These are phyloP conservation scores for Vimba vimba DNA, from an alignment of 2,113 vertebrate species.

Conservation along the genomic window DNA sequence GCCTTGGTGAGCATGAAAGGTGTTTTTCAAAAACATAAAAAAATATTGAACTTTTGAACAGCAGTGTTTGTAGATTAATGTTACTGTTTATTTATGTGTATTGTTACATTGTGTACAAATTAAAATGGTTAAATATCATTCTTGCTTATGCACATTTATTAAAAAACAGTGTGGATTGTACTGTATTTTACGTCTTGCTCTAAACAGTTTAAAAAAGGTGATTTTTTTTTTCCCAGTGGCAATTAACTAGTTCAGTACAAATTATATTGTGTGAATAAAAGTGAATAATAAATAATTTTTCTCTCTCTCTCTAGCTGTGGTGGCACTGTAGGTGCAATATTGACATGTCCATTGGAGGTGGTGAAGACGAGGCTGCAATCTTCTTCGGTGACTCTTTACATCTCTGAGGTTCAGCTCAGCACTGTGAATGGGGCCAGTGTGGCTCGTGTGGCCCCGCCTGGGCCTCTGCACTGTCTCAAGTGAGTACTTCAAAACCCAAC, in stretches of 20 bases:
- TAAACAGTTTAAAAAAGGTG: background rate
- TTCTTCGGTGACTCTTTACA: constrained; percentile 90
- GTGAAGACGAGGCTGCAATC: constrained; percentile 97
- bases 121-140: too few relatives aligned
- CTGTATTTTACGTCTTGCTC: background rate
- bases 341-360: constrained; percentile 98
- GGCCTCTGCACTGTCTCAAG: constrained; percentile 96
- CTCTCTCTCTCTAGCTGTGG: constrained; percentile 82
- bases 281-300: background rate
- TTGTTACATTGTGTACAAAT: background rate
- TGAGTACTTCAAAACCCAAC: constrained; percentile 68
- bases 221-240: background rate
- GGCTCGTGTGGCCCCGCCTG: constrained; percentile 88
- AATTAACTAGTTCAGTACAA: background rate
- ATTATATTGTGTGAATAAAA: background rate
- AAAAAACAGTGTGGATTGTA: background rate
- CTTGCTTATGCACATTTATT: too few relatives aligned
- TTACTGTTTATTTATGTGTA: background rate
- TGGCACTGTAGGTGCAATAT: constrained; percentile 95
- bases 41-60: too few relatives aligned
- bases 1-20: background rate
- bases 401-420: constrained; percentile 94
- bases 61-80: background rate
- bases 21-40: background rate
- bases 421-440: constrained; percentile 89